Base-by-base conservation (phyloP, 2,797 vertebrate species). In the Silurus lanzhouensis region DNA sequence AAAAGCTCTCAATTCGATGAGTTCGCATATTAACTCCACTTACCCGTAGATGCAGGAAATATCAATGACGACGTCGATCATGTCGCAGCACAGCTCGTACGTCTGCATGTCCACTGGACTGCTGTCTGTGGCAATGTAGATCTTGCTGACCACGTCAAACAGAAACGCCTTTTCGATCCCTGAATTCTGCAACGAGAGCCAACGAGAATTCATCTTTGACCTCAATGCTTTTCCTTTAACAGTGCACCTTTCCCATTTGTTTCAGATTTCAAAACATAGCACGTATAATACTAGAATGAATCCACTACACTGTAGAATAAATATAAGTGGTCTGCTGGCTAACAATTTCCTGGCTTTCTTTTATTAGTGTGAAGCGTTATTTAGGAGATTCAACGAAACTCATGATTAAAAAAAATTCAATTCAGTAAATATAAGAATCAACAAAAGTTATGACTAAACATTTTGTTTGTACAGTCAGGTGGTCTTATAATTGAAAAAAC, bases 71-170 rank as follows among this genome's bases (percentile, higher is more conserved):
- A 99, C 98, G 82, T 99, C 98, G 78, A 99, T 99, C 98, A 99
- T 99, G 91, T 99, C 98, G 76, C 98, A 99, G 94, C 98, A 99
- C 89, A 99, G 92, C 86, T 99, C 98, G 0, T 99, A 99, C 0
- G 98, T 98, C 93, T 99, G 98, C 98, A 99, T 99, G 94, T 99
- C 98, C 87, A 99, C 98, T 8, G 98, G 98, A 64, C 97, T 99
- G 90, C 98, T 99, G 95, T 99, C 98, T 81, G 98, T 99, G 90
- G 98, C 98, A 38, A 99, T 99, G 96, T 99, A 99, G 95, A 99
- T 99, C 95, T 99, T 99, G 94, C 98, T 99, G 95, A 99, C 97
- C 89, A 99, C 98, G 31, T 99, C 98, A 57, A 99, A 99, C 92
- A 99, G 95, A 90, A 99, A 99, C 89, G 98, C 98, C 91, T 99